These are phyloP conservation scores for Zalophus californianus DNA, from an alignment of 2,797 vertebrate species.

Conservation along the genomic window DNA sequence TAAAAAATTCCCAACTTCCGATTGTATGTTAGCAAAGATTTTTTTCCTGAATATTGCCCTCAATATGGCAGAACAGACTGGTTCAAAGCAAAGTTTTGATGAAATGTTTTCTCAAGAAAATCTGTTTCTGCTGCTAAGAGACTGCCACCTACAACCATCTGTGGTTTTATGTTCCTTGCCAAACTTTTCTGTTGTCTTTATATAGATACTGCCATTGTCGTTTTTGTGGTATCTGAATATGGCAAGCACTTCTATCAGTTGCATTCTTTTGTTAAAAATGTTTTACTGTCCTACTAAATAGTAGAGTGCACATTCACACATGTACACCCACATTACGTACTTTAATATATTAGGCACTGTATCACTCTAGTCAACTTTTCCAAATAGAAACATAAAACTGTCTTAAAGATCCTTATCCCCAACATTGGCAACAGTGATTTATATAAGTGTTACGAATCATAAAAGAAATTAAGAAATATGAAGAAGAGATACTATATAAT, in stretches of 20 bases:
- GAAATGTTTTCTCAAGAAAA: slow-evolving; percentile 79
- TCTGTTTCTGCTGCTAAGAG: slow-evolving; percentile 78
- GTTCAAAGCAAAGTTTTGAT: slow-evolving; percentile 74
- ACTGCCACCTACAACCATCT: slow-evolving; percentile 77
- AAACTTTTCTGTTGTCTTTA: slow-evolving; percentile 70
- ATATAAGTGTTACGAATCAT: not conserved
- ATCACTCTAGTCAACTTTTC: not conserved
- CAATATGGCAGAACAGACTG: slow-evolving; percentile 74
- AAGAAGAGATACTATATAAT: not conserved
- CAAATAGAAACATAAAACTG: not conserved
- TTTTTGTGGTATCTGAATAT: slow-evolving; percentile 55
- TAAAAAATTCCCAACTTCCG: not conserved
- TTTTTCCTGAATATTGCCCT: slow-evolving; percentile 47
- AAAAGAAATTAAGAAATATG: not conserved
- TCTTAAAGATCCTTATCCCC: not conserved
- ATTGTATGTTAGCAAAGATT: not conserved
- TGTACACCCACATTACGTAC: not conserved
- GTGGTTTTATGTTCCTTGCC: slow-evolving; percentile 52
- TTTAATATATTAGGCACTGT: not conserved
- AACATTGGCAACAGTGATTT: not conserved
- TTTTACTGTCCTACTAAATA: slow-evolving; percentile 54
- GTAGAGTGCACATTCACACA: not conserved
- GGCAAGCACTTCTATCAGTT: slow-evolving; percentile 28
- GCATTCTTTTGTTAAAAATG: slow-evolving; percentile 47
- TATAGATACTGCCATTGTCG: slow-evolving; percentile 63